Conservation (phyloP, 2,888 invertebrate genomes). For the Caenorhabditis panamensis region DNA sequence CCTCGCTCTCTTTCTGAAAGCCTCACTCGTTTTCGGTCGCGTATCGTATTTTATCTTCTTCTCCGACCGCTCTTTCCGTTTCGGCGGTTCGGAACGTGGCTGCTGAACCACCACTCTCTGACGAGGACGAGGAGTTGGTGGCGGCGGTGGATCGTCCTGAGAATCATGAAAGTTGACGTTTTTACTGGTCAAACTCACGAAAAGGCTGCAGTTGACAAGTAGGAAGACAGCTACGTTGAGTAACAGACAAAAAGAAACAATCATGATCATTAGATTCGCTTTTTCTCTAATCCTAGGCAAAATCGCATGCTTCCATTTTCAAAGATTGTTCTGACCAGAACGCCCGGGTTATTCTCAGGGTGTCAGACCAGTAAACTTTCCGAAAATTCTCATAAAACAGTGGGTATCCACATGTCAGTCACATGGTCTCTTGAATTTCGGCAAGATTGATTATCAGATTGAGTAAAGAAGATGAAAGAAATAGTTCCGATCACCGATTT, state of each 20-base stretch:
- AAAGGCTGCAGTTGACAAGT: conserved; percentile 28
- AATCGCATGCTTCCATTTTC: neutral
- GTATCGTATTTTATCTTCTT: conserved; percentile 18
- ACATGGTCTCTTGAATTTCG: neutral
- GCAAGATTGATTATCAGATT: conserved; percentile 49
- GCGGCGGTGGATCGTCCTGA: too few relatives aligned
- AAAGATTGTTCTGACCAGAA: too few relatives aligned
- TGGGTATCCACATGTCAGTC: neutral
- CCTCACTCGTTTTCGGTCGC: conserved; percentile 22
- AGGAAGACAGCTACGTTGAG: conserved; percentile 41
- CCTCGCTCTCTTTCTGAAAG: neutral
- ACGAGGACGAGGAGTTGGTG: conserved; percentile 12
- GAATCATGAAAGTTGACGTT: neutral
- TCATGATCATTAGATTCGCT: conserved; percentile 5
- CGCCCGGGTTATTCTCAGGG: too few relatives aligned
- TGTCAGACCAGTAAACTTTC: too few relatives aligned
- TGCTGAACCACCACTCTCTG: conserved; percentile 17
- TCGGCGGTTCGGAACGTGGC: neutral
- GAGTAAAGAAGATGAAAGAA: conserved; percentile 29
- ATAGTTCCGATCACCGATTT: neutral
- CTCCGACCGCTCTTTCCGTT: conserved; percentile 2
- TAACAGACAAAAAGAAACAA: conserved; percentile 37
- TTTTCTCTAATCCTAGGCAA: too few relatives aligned
- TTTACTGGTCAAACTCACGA: conserved; percentile 12
- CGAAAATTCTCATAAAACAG: neutral